A percentile compares a stretch with the other conserved stretches of the same genome.
Evolutionary conservation across 2,888 invertebrate species (phyloP).

Genomic region (Xestia c-nigrum): DNA sequence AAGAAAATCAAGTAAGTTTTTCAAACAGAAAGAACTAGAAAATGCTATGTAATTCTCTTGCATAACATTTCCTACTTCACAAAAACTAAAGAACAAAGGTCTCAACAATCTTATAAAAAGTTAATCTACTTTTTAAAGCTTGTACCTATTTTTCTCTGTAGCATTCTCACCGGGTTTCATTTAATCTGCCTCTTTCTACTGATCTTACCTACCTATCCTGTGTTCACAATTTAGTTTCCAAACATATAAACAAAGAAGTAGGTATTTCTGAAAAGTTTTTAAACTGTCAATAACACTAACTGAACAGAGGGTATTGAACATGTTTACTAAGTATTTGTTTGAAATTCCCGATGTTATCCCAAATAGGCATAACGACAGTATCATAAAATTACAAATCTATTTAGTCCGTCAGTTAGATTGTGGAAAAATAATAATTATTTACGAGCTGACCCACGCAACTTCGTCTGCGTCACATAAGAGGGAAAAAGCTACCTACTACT

Average conservation of each 20-base stretch:
- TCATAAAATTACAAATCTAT: too few species aligned
- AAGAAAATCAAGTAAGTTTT: neutral
- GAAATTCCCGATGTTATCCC: too few species aligned
- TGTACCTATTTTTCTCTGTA: conserved; percentile 36
- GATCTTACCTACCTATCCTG: conserved; percentile 4
- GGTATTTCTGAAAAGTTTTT: too few species aligned
- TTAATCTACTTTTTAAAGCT: conserved; percentile 52
- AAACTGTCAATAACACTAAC: too few species aligned
- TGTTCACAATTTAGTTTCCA: neutral
- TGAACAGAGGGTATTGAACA: too few species aligned
- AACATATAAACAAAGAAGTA: neutral
- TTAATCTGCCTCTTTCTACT: conserved; percentile 31
- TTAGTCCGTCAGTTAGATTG: too few species aligned
- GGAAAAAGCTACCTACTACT: too few species aligned
- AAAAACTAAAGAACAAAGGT: conserved; percentile 25
- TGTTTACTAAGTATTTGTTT: too few species aligned
- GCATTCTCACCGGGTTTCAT: conserved; percentile 46
- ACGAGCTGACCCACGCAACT: too few species aligned
- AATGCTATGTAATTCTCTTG: conserved; percentile 11
- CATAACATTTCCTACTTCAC: conserved; percentile 38
- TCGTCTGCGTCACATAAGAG: too few species aligned
- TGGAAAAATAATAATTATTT: too few species aligned
- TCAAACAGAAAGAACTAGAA: conserved; percentile 12
- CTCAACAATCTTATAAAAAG: conserved; percentile 47
- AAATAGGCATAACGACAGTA: too few species aligned